A percentile compares a stretch with the other conserved stretches of the same genome.
These are phyloP conservation scores for Campoplex capitator DNA, from an alignment of 2,888 invertebrate species.

Conservation along the genomic window DNA sequence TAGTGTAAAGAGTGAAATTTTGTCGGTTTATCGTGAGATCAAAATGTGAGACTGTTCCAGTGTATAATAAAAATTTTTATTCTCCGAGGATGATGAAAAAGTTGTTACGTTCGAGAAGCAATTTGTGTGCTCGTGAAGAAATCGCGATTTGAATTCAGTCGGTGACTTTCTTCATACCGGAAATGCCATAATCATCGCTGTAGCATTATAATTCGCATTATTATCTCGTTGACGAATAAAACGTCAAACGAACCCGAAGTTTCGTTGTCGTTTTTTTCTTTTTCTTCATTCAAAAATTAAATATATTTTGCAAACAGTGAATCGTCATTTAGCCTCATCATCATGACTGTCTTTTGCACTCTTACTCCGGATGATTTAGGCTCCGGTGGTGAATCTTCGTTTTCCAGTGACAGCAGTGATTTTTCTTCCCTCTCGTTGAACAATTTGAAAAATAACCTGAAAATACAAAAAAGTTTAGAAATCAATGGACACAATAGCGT, in stretches of 20 bases:
- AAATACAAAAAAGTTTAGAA: constrained; percentile 16
- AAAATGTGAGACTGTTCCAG: constrained; percentile 2
- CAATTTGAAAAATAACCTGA: constrained; percentile 25
- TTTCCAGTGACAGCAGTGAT: constrained; percentile 52
- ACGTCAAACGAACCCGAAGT: background rate
- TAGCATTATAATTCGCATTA: constrained; percentile 10
- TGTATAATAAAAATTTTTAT: background rate
- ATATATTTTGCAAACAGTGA: background rate
- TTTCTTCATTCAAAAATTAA: background rate
- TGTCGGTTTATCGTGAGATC: background rate
- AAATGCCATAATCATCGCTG: constrained; percentile 40
- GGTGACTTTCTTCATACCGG: constrained; percentile 38
- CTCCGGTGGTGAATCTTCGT: constrained; percentile 60
- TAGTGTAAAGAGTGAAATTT: background rate
- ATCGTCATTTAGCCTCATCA: background rate
- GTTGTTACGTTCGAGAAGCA: constrained; percentile 16
- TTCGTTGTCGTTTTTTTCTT: background rate
- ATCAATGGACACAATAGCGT: constrained; percentile 32
- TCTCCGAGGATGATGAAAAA: constrained; percentile 1
- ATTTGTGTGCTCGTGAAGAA: constrained; percentile 15
- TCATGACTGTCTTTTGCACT: constrained; percentile 57
- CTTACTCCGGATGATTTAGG: constrained; percentile 53
- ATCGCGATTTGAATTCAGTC: constrained; percentile 32
- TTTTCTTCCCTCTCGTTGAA: constrained; percentile 53
- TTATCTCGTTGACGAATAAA: constrained; percentile 6